Evolutionary conservation across 2,888 invertebrate genomes (phyloP).

Genomic region (Torymus auratus): DNA sequence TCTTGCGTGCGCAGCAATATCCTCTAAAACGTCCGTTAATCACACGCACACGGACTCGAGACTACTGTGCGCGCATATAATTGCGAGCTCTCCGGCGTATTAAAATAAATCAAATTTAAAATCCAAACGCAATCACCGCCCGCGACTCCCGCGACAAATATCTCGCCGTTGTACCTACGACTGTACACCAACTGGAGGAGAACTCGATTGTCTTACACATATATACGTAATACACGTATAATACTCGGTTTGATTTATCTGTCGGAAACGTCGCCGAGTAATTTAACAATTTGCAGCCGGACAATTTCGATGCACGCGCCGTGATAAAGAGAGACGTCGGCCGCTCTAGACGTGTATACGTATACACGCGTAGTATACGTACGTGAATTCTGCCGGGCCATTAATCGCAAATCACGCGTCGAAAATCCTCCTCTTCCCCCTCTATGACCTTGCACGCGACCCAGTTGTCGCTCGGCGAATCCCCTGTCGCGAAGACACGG

Average conservation of each 20-base stretch:
- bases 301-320: constrained; percentile 21
- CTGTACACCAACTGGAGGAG: background rate
- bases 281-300: constrained; percentile 42
- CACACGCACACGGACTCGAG: too few relatives aligned
- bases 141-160: too few relatives aligned
- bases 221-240: too few relatives aligned
- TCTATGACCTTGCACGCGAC: background rate
- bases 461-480: background rate
- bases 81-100: too few relatives aligned
- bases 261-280: constrained; percentile 20
- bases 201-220: constrained; percentile 11
- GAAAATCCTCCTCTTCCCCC: constrained; percentile 4
- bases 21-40: too few relatives aligned
- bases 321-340: constrained; percentile 22
- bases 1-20: too few relatives aligned
- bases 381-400: constrained; percentile 19
- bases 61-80: too few relatives aligned
- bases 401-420: constrained; percentile 50
- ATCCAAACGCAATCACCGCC: too few relatives aligned
- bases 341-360: too few relatives aligned
- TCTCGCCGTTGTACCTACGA: too few relatives aligned
- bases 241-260: constrained; percentile 27
- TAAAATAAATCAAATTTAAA: too few relatives aligned
- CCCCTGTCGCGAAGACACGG: background rate
- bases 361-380: too few relatives aligned